Evolutionary conservation across 2,113 vertebrate genomes (phyloP).

Genomic region (Corythaeola cristata): DNA sequence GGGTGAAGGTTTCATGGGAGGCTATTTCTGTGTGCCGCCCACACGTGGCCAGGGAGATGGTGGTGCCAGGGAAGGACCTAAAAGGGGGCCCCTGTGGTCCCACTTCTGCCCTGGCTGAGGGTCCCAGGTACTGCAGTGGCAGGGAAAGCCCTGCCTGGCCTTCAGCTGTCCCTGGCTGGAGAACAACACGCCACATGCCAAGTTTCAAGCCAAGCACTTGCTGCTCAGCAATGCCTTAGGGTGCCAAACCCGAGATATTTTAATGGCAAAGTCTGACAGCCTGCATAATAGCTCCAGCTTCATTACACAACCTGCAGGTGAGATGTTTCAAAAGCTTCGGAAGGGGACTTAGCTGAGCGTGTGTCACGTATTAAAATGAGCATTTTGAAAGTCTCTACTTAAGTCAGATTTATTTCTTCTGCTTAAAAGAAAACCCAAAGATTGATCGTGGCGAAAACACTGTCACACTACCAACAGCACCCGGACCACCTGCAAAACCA

Average conservation of each 20-base stretch:
- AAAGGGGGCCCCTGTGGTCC: neutral
- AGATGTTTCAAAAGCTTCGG: neutral
- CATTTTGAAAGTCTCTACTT: neutral
- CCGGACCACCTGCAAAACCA: neutral
- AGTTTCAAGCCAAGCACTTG: neutral
- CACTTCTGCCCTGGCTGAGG: neutral
- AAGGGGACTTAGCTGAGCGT: neutral
- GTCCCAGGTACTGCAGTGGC: neutral
- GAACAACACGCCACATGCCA: neutral
- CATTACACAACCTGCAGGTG: neutral
- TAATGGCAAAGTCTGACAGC: neutral
- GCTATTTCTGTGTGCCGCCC: neutral
- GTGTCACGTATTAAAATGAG: neutral
- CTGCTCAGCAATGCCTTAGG: neutral
- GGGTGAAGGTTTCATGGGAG: neutral
- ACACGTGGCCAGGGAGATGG: fast-evolving
- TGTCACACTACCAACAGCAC: neutral
- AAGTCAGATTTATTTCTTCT: neutral
- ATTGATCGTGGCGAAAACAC: neutral
- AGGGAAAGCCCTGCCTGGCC: neutral
- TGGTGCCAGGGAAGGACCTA: neutral
- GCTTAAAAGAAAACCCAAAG: neutral
- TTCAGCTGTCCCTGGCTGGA: neutral
- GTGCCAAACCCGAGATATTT: neutral
- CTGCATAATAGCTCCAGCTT: neutral